These are phyloP conservation scores for Strigamia crassipes DNA, from an alignment of 2,888 invertebrate genomes.

Conservation along the genomic window DNA sequence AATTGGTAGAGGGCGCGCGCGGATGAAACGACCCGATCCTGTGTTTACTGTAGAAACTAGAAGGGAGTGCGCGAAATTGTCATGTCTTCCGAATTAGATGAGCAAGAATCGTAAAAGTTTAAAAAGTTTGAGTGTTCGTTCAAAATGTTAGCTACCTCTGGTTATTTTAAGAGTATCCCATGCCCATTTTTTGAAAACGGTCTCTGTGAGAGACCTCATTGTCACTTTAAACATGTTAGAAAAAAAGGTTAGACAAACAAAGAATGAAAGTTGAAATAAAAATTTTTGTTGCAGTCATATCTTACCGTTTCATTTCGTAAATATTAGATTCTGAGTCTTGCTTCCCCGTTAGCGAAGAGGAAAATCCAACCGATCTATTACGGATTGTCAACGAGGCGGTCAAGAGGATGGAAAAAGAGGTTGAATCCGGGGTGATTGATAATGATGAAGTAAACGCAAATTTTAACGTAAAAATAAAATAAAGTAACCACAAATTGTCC, in stretches of 20 bases:
- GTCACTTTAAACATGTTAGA: slow-evolving; percentile 82
- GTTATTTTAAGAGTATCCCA: slow-evolving; percentile 80
- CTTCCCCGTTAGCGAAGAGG: not conserved
- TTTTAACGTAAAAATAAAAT: not conserved
- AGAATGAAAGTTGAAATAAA: not conserved
- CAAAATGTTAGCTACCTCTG: slow-evolving; percentile 84
- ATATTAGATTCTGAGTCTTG: slow-evolving; percentile 5
- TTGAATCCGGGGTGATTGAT: slow-evolving; percentile 28
- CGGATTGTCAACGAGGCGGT: slow-evolving; percentile 48
- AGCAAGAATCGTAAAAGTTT: not conserved
- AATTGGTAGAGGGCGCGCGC: not conserved
- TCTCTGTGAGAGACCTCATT: slow-evolving; percentile 84
- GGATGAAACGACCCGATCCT: not conserved
- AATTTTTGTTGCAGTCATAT: slow-evolving; percentile 36
- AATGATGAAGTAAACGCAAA: not conserved
- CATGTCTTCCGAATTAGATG: not conserved
- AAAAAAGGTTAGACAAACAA: slow-evolving; percentile 13
- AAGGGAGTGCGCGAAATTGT: not conserved
- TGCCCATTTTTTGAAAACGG: slow-evolving; percentile 84
- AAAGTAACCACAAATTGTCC: not conserved
- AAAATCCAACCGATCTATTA: slow-evolving; percentile 47
- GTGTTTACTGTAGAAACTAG: not conserved
- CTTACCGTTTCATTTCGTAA: not conserved
- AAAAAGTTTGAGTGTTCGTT: not conserved
- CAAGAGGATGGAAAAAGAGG: slow-evolving; percentile 48